Evolutionary conservation across 2,888 invertebrate genomes (phyloP).

Genomic region (Anticlea derivata): DNA sequence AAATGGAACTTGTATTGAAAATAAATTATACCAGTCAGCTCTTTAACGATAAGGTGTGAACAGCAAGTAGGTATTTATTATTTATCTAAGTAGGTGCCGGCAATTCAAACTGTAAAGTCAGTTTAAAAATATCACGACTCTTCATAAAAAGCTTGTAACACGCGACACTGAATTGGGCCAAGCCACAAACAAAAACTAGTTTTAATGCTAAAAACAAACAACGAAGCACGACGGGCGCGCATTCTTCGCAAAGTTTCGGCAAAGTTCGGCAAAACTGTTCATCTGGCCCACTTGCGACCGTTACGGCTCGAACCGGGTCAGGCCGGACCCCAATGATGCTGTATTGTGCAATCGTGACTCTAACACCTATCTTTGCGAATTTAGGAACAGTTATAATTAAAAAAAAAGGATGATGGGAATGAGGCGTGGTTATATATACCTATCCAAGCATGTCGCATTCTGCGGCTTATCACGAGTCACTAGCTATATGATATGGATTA

Average conservation of each 20-base stretch:
- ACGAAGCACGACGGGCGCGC: constrained; percentile 21
- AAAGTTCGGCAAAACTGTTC: constrained; percentile 32
- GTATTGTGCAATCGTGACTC: constrained; percentile 52
- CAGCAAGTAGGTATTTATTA: neutral
- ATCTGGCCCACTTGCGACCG: constrained; percentile 36
- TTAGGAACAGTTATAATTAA: constrained; percentile 35
- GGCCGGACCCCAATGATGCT: constrained; percentile 41
- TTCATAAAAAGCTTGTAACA: constrained; percentile 3
- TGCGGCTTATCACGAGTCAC: too few species aligned
- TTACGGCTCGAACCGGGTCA: constrained; percentile 33
- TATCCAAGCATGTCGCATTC: too few species aligned
- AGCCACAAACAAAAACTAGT: constrained; percentile 20
- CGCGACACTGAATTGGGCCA: constrained; percentile 15
- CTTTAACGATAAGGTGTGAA: constrained; percentile 6
- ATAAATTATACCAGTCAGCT: constrained; percentile 5
- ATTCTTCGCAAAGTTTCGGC: constrained; percentile 25
- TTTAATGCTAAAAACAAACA: constrained; percentile 28
- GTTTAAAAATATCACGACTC: constrained; percentile 9
- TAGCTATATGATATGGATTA: too few species aligned
- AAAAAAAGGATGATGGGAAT: constrained; percentile 14
- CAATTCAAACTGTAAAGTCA: constrained; percentile 12
- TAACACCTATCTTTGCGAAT: constrained; percentile 39
- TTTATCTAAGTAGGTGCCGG: too few species aligned
- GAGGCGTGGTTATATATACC: constrained; percentile 23
- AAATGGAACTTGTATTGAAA: constrained; percentile 5